These are phyloP conservation scores for Chelon labrosus DNA, from an alignment of 2,797 vertebrate genomes.

Conservation along the genomic window DNA sequence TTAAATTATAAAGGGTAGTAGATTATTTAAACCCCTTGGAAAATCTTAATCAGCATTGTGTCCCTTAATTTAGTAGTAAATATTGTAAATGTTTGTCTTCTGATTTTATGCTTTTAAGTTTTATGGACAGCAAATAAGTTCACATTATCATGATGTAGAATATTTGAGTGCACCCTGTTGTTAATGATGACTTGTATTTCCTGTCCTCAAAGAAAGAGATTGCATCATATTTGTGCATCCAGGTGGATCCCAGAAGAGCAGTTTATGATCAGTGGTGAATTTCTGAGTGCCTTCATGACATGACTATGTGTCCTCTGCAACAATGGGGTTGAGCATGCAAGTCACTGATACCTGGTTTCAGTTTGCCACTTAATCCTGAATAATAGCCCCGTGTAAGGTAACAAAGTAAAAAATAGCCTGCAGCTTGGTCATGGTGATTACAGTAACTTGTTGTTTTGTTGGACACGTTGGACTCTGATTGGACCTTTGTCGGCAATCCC, in stretches of 20 bases:
- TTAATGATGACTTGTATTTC: slow-evolving; percentile 14
- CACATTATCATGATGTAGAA: slow-evolving; percentile 11
- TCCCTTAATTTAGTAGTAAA: slow-evolving; percentile 29
- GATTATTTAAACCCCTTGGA: slow-evolving; percentile 8
- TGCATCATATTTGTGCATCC: slow-evolving; percentile 10
- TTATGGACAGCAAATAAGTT: slow-evolving; percentile 30
- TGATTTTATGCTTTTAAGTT: slow-evolving; percentile 53
- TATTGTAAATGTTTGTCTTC: slow-evolving; percentile 53
- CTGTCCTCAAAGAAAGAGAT: slow-evolving; percentile 49
- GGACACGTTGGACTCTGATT: slow-evolving; percentile 69
- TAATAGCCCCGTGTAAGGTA: slow-evolving; percentile 56
- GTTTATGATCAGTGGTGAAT: slow-evolving; percentile 8
- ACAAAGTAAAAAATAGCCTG: slow-evolving; percentile 71
- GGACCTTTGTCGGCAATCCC: slow-evolving; percentile 50
- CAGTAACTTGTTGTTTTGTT: slow-evolving; percentile 65
- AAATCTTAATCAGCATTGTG: slow-evolving; percentile 44
- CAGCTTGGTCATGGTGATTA: slow-evolving; percentile 65
- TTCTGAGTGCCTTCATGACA: slow-evolving; percentile 33
- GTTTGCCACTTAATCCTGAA: slow-evolving; percentile 70
- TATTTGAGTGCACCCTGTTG: slow-evolving; percentile 24
- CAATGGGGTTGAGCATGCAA: slow-evolving; percentile 51
- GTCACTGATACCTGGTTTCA: slow-evolving; percentile 59
- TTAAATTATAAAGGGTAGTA: slow-evolving; percentile 29
- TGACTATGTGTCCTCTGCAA: slow-evolving; percentile 28
- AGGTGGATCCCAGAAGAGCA: background rate